Base-by-base conservation (phyloP, 2,113 vertebrate genomes). In the Marcusenius ussheri region DNA sequence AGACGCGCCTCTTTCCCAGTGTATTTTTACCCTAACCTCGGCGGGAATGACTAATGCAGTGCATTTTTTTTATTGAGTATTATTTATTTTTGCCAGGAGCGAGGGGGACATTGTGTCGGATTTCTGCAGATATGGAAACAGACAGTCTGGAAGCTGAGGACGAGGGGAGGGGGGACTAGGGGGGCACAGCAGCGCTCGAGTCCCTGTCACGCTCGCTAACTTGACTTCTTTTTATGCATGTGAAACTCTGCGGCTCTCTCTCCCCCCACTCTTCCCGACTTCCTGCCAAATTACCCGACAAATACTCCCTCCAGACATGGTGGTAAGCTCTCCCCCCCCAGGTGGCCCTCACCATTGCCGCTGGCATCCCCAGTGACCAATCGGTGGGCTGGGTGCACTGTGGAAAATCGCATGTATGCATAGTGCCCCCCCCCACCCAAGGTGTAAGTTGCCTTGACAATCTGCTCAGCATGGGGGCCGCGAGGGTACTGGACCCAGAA, bases 61-160 rank as follows among this genome's bases (percentile, higher is more conserved):
- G 17, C 10, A 51, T 17, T 15, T n/a, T 87, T 85, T 51, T 53
- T 89, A 53, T 83, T 89, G 70, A 53, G 24, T 85, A 35, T 56
- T 87, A 49, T 87, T 87, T 87, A 87, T 89, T 85, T 89, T 89
- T 84, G 24, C 24, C 39, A 39, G 50, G 9, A 58, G 80, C 35
- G 15, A 58, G 77, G 51, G 80, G 46, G 42, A 27, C 39, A n/a
- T 87, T 90, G 53, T 62, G 89, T 66, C 3, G 56, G 89, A 62
- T 74, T 77, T 90, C 49, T 74, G 66, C 39, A 80, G 70, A 90
- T 90, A 88, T 90, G 66, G 24, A 83, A 90, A 90, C 84, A 88
- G 84, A 90, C 89, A 89, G 83, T 46, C 51, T 77, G 11, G 19
- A 24, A 84, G 45, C 39, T 77, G 21, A 10, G 17, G 70, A 35